Conservation (phyloP, 2,888 invertebrate genomes). For the Trimorus sp. region DNA sequence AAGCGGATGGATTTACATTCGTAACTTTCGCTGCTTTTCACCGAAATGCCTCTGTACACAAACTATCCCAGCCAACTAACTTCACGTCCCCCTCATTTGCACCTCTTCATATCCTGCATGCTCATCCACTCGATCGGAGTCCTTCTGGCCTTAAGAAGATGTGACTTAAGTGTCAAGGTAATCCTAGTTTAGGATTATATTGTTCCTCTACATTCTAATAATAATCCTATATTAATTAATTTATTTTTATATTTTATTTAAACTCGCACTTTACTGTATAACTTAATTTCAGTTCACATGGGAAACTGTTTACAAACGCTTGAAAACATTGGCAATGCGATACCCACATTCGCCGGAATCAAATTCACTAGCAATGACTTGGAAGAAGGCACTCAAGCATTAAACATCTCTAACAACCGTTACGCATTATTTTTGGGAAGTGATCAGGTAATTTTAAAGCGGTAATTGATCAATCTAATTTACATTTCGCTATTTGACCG, state of each 20-base stretch:
- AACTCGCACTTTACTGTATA: no score
- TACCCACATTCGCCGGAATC: conserved; percentile 90
- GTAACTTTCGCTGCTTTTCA: conserved; percentile 78
- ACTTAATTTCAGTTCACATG: conserved; percentile 86
- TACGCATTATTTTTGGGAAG: conserved; percentile 86
- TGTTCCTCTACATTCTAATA: conserved; percentile 31
- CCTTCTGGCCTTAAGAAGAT: conserved; percentile 28
- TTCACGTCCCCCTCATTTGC: conserved; percentile 42
- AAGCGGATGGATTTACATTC: conserved; percentile 75
- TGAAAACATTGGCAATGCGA: conserved; percentile 82
- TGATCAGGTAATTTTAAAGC: conserved; percentile 84
- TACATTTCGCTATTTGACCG: not conserved
- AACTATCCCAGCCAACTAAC: conserved; percentile 62
- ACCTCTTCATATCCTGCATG: conserved; percentile 44
- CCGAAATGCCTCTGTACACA: conserved; percentile 69
- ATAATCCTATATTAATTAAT: no score
- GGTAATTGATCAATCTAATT: conserved; percentile 23
- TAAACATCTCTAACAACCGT: conserved; percentile 82
- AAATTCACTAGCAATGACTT: conserved; percentile 91
- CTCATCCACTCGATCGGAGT: conserved; percentile 34
- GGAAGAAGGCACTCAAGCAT: conserved; percentile 86
- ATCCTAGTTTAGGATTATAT: no score
- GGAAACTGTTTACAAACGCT: conserved; percentile 85
- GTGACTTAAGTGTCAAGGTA: conserved; percentile 16
- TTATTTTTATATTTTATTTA: no score